Evolutionary conservation across 2,113 vertebrate genomes (phyloP), one percentile per base, ranked within the genome.

Genomic region (Vidua chalybeata): DNA sequence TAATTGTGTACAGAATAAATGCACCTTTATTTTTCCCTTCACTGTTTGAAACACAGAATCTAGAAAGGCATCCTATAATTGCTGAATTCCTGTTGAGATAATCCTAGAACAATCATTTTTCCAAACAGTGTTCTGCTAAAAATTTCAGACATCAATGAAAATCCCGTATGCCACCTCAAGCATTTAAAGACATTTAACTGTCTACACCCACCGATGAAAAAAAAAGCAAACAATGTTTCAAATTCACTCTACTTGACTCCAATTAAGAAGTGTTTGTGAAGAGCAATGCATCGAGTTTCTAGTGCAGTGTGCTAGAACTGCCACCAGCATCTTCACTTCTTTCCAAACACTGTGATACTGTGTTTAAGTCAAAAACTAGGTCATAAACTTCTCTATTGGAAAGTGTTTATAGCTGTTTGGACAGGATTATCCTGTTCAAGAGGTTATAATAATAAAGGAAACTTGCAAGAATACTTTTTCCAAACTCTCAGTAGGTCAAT

Each of bases 391-490:
- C 77, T 62, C 94, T 71, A 35, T 68, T 33, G 90, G 94, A 94
- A 95, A 91, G 91, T 33, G 6, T 96, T 95, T 87, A 90, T 93
- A 89, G 90, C 85, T 62, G 2, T 90, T 97, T 91, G 95, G 58
- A 93, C 33, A 1, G 84, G 79, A 67, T 61, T 87, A 71, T 93
- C 95, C 95, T 95, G 93, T 94, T 96, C 94, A 84, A 92, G 96
- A 95, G 96, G 94, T 97, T 96, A 97, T 35, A 96, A 96, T 91
- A 97, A 97, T 94, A 97, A 96, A 83, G 55, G 84, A 94, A 85
- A 59, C 59, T 80, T 59, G 63, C 52, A 90, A 94, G 68, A 16
- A 1, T 9, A 35, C 67, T 93, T 94, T 86, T 93, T 90, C 79
- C 76, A 89, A 96, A 93, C 52, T 84, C 83, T 28, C 75, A 48